Evolutionary conservation across 2,888 invertebrate genomes (phyloP).

Genomic region (Pecten maximus): DNA sequence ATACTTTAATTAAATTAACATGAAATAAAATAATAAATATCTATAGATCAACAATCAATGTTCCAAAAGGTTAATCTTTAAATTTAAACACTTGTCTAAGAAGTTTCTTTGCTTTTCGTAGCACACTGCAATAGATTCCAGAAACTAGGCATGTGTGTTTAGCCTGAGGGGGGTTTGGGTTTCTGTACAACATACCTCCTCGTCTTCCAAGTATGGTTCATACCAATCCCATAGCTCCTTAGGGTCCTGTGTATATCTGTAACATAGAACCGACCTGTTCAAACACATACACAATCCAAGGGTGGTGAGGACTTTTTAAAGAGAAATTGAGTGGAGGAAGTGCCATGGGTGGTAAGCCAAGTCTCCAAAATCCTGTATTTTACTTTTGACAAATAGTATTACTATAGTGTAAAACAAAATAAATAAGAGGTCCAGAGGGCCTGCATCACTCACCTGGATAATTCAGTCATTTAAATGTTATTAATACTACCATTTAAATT

Average conservation of each 20-base stretch:
- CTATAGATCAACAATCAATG: background rate
- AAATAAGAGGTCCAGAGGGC: too few relatives aligned
- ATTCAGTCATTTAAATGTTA: too few relatives aligned
- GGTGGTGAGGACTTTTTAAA: too few relatives aligned
- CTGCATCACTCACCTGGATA: too few relatives aligned
- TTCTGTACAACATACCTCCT: constrained; percentile 87
- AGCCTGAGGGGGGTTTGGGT: background rate
- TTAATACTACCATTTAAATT: too few relatives aligned
- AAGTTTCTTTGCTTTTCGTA: background rate
- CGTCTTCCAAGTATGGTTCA: constrained; percentile 96
- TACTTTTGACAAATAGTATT: too few relatives aligned
- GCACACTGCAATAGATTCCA: background rate
- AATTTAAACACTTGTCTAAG: background rate
- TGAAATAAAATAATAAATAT: background rate
- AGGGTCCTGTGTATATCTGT: constrained; percentile 98
- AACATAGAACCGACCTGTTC: too few relatives aligned
- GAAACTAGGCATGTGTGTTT: background rate
- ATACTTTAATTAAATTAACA: background rate
- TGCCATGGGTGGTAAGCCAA: too few relatives aligned
- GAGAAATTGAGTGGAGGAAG: too few relatives aligned
- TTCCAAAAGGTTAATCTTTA: background rate
- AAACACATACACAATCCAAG: too few relatives aligned
- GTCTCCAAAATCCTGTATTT: too few relatives aligned
- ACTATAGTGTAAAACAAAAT: too few relatives aligned
- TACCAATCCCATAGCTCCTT: constrained; percentile 98